Conservation (phyloP, 2,888 invertebrate species). For the Metopia argyrocephala region DNA sequence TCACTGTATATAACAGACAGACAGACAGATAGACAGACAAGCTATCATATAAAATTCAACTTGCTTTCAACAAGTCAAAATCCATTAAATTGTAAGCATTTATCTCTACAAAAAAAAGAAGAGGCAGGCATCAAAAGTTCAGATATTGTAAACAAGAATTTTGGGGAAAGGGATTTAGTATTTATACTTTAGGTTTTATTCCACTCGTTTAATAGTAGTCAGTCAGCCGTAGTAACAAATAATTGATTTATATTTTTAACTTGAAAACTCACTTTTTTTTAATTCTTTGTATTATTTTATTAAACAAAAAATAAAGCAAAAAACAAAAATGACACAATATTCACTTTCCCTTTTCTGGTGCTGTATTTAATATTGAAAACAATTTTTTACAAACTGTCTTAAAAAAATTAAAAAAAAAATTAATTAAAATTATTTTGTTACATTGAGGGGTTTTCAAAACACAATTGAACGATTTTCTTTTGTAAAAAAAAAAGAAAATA, state of each 20-base stretch:
- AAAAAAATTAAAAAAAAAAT: not conserved
- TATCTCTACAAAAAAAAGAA: not conserved
- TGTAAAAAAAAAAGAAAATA: no score
- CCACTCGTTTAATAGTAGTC: not conserved
- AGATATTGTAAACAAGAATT: conserved; percentile 17
- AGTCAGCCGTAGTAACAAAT: not conserved
- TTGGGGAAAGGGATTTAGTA: no score
- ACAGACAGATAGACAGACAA: no score
- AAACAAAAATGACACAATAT: conserved; percentile 58
- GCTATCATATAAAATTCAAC: not conserved
- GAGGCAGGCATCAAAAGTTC: not conserved
- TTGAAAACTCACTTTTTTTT: not conserved
- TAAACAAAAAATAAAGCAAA: not conserved
- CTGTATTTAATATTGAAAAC: not conserved
- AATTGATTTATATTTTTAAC: not conserved
- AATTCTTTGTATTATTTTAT: conserved; percentile 2
- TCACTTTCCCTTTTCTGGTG: conserved; percentile 52
- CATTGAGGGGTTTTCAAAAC: no score
- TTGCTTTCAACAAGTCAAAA: not conserved
- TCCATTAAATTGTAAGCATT: not conserved
- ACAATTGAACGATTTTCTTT: no score
- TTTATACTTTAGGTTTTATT: no score
- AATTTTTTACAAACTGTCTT: not conserved
- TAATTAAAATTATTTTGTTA: no score
- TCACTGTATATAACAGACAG: not conserved